These are phyloP conservation scores for Anguilla japonica DNA, from an alignment of 2,113 vertebrate species.

Conservation along the genomic window DNA sequence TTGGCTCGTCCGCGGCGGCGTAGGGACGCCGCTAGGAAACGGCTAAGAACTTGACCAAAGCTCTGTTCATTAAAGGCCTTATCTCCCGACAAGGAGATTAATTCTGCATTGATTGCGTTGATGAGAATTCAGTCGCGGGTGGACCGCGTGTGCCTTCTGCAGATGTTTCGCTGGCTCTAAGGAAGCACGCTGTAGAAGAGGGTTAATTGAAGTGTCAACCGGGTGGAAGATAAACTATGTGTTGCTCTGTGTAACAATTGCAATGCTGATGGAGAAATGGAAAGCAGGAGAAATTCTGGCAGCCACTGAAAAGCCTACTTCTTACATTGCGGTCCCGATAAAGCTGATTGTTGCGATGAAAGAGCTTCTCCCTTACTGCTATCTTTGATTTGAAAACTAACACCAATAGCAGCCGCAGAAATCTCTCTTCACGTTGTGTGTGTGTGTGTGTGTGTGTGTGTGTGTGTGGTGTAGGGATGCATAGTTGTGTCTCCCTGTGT, in stretches of 20 bases:
- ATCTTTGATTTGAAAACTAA: not conserved
- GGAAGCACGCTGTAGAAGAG: not conserved
- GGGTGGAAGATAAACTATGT: not conserved
- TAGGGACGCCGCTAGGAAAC: not conserved
- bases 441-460: not conserved
- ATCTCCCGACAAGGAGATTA: constrained; percentile 21
- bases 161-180: not conserved
- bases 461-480: not conserved
- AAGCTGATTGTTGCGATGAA: not conserved
- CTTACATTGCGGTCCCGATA: not conserved
- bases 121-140: too few relatives aligned
- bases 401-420: not conserved
- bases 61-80: constrained; percentile 22
- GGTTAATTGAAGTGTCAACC: constrained; percentile 7
- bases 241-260: not conserved
- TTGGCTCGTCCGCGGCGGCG: not conserved
- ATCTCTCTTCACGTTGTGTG: not conserved
- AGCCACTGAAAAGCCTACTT: not conserved
- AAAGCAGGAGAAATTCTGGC: not conserved
- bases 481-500: not conserved
- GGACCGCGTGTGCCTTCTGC: not conserved
- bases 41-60: not conserved
- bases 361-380: not conserved
- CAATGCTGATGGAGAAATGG: not conserved
- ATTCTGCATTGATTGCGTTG: not conserved